phyloP scores from a whole-genome alignment of 2,888 invertebrate species.

The Xestia c-nigrum region DNA sequence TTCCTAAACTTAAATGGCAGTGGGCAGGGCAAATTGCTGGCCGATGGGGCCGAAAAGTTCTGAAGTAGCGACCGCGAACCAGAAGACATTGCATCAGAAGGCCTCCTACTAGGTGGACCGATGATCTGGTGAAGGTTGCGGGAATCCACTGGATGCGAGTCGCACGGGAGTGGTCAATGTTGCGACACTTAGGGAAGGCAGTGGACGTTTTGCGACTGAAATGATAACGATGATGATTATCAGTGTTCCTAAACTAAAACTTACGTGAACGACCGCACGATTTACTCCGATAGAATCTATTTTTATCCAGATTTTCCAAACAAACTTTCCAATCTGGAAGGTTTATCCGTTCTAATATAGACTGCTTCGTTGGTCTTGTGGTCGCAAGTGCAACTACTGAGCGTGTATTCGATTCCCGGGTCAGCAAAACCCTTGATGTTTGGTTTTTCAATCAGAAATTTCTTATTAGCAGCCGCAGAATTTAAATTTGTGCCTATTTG shows the following conservation, averaged over 20 bases:
- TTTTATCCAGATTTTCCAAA: neutral
- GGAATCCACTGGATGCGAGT: too few relatives aligned
- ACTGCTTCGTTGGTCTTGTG: neutral
- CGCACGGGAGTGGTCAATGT: too few relatives aligned
- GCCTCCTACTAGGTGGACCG: too few relatives aligned
- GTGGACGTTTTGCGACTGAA: too few relatives aligned
- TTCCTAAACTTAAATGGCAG: too few relatives aligned
- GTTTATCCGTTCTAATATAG: neutral
- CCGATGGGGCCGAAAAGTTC: too few relatives aligned
- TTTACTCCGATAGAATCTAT: neutral
- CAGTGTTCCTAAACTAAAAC: conserved; percentile 4
- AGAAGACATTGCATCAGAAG: too few relatives aligned
- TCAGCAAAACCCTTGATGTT: neutral
- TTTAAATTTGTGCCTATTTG: neutral
- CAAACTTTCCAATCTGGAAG: neutral
- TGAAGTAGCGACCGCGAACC: too few relatives aligned
- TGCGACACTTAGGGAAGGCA: too few relatives aligned
- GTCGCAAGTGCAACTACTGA: neutral
- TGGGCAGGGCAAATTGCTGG: too few relatives aligned
- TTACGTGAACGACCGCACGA: neutral
- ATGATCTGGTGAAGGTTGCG: too few relatives aligned
- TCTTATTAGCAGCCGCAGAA: neutral
- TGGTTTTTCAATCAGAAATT: neutral
- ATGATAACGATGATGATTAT: too few relatives aligned
- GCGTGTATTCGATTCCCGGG: neutral